phyloP scores from a whole-genome alignment of 2,888 invertebrate genomes.

The Cryptosula pallasiana region DNA sequence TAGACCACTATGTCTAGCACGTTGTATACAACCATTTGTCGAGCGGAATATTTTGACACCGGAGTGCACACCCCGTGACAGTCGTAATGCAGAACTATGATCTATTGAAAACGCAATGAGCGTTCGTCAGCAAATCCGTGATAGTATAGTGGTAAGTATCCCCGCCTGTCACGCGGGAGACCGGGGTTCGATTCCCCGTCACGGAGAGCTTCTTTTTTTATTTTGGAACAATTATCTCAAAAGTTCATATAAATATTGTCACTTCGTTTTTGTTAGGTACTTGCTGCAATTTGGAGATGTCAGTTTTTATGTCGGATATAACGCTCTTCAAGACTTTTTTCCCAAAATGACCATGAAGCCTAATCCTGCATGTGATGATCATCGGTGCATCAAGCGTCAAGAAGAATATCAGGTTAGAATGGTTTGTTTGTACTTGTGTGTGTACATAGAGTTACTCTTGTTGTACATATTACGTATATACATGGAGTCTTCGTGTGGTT shows the following conservation, averaged over 20 bases:
- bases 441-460: no score
- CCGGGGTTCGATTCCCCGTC: constrained; percentile 2
- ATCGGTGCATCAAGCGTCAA: constrained; percentile 62
- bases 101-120: no score
- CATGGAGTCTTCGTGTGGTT: no score
- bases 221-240: no score
- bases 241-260: no score
- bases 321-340: constrained; percentile 91
- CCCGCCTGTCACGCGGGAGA: constrained; percentile 2
- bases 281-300: constrained; percentile 85
- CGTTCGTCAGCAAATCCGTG: neutral
- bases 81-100: no score
- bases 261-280: constrained; percentile 61
- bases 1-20: no score
- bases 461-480: no score
- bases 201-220: neutral
- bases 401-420: constrained; percentile 48
- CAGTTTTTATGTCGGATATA: constrained; percentile 90
- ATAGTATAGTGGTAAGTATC: constrained; percentile 2
- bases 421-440: no score
- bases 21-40: no score
- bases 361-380: constrained; percentile 84
- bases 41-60: no score
- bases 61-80: no score
- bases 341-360: constrained; percentile 89